These are phyloP conservation scores for Strix aluco DNA, from an alignment of 2,113 vertebrate genomes.

Conservation along the genomic window DNA sequence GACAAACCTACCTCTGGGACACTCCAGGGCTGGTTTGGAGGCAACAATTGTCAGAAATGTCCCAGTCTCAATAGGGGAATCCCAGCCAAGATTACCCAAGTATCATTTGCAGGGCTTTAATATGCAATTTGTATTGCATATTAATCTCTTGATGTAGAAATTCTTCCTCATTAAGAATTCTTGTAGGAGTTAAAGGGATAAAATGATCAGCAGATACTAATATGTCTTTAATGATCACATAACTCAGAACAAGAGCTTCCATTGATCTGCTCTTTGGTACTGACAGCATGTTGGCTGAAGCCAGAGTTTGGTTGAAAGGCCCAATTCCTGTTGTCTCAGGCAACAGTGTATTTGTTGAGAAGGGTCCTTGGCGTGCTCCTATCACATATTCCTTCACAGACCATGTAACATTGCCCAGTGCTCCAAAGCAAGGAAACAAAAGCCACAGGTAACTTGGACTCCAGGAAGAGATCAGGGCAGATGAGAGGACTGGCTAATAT, in stretches of 20 bases:
- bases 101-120: neutral
- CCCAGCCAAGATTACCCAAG: neutral
- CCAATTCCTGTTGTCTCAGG: neutral
- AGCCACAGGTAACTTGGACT: neutral
- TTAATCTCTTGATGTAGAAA: neutral
- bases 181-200: neutral
- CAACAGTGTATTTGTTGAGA: neutral
- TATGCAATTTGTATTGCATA: neutral
- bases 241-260: neutral
- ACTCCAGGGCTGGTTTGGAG: neutral
- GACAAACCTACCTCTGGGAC: neutral
- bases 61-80: neutral
- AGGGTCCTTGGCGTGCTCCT: neutral
- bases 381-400: neutral
- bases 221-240: neutral
- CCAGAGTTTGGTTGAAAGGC: neutral
- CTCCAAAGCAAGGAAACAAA: neutral
- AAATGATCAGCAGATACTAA: neutral
- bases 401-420: neutral
- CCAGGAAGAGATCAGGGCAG: neutral
- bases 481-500: neutral
- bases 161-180: neutral
- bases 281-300: neutral
- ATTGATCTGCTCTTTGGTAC: neutral
- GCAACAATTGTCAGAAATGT: neutral